Evolutionary conservation across 2,888 invertebrate species (phyloP).

Genomic region (Pollenia griseotomentosa): DNA sequence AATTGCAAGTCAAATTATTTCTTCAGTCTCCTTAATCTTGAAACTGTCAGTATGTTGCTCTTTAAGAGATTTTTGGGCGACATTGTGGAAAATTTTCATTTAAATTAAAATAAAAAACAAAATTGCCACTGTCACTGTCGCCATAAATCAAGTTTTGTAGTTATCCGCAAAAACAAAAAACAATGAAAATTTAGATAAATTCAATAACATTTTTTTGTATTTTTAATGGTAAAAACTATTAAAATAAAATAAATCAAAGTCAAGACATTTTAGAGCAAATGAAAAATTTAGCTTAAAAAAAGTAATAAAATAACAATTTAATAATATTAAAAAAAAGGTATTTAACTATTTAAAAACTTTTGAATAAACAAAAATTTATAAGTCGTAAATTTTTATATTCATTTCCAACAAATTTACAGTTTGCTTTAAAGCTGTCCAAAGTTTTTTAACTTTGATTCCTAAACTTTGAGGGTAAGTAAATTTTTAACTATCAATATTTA

Average conservation of each 20-base stretch:
- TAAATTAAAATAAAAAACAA: too few species aligned
- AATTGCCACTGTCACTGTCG: neutral
- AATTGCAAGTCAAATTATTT: too few species aligned
- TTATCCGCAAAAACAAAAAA: neutral
- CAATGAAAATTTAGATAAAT: slow-evolving; percentile 7
- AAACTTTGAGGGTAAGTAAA: neutral
- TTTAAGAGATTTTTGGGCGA: neutral
- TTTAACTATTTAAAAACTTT: slow-evolving; percentile 15
- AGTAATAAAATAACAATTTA: neutral
- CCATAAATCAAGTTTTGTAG: neutral
- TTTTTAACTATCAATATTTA: neutral
- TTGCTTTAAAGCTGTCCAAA: neutral
- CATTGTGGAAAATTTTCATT: neutral
- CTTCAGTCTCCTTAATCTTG: too few species aligned
- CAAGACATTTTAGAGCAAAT: neutral
- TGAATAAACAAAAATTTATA: neutral
- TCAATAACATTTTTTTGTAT: slow-evolving; percentile 2
- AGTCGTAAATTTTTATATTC: too few species aligned
- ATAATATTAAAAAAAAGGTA: neutral
- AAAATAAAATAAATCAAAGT: slow-evolving; percentile 25
- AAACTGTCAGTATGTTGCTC: too few species aligned
- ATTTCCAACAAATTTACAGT: too few species aligned
- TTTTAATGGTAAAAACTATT: neutral
- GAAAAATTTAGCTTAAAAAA: neutral
- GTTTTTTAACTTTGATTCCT: neutral